phyloP scores from a whole-genome alignment of 2,888 invertebrate genomes.

The Amphipyra berbera region DNA sequence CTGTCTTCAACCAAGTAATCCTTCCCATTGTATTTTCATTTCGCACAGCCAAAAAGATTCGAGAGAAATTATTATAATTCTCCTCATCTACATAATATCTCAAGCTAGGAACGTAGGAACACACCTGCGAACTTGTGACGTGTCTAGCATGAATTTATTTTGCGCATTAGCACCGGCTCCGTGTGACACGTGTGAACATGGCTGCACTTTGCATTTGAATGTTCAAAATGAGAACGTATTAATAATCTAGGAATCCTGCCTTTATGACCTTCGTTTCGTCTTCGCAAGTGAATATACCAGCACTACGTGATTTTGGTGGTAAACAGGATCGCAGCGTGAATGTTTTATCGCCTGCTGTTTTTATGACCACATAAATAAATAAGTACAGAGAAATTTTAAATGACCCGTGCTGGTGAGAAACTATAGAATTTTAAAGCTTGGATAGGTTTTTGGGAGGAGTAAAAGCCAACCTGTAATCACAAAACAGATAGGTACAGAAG shows the following conservation, averaged over 20 bases:
- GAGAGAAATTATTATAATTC: constrained; percentile 42
- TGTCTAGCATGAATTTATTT: constrained; percentile 73
- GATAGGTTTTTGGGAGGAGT: not conserved
- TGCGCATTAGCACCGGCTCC: constrained; percentile 63
- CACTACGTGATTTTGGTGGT: constrained; percentile 34
- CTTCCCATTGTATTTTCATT: constrained; percentile 47
- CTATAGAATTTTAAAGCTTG: not conserved
- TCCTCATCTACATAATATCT: constrained; percentile 64
- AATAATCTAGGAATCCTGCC: constrained; percentile 52
- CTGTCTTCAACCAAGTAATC: constrained; percentile 38
- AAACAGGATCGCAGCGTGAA: constrained; percentile 11
- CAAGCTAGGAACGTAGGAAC: constrained; percentile 52
- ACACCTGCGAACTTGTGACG: constrained; percentile 63
- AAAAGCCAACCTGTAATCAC: no score
- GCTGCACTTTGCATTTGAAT: constrained; percentile 69
- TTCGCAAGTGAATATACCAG: constrained; percentile 21
- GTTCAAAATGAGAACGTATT: constrained; percentile 62
- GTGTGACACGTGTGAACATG: constrained; percentile 62
- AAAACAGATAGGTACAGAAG: no score
- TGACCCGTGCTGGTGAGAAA: not conserved
- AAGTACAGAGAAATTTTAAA: constrained; percentile 5
- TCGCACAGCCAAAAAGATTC: constrained; percentile 45
- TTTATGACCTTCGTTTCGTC: constrained; percentile 38
- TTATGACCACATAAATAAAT: constrained; percentile 29
- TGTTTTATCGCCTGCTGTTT: constrained; percentile 17